phyloP scores from a whole-genome alignment of 35 echinoderm and acorn worm genomes.

The Stichopus chloronotus region DNA sequence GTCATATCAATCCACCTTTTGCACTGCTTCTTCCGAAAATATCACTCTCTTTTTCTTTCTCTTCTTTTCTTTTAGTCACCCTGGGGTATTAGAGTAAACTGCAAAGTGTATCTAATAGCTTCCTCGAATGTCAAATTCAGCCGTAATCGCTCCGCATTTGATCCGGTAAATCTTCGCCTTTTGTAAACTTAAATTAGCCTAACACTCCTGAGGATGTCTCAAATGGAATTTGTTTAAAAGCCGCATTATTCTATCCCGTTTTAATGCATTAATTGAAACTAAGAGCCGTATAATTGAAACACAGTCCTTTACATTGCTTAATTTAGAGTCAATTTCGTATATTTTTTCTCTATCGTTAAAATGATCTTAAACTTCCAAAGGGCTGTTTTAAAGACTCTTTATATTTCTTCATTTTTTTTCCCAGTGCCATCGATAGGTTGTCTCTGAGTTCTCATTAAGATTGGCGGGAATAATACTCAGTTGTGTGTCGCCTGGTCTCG shows the following conservation, averaged over 20 bases:
- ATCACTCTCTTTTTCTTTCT: background rate
- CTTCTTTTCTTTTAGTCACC: background rate
- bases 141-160: constrained; percentile 2
- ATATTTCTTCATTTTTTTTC: no score
- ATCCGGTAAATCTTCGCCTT: constrained; percentile 1
- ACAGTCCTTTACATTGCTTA: background rate
- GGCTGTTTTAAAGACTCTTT: no score
- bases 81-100: background rate
- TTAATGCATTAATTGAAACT: constrained; percentile 37
- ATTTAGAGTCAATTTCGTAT: background rate
- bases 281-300: constrained; percentile 45
- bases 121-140: background rate
- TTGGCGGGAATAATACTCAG: no score
- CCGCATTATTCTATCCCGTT: background rate
- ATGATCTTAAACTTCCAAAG: no score
- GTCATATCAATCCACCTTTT: background rate
- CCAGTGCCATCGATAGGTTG: no score
- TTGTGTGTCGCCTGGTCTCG: no score
- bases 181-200: background rate
- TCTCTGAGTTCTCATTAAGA: no score
- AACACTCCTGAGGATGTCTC: constrained; percentile 8
- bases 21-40: background rate
- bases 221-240: background rate
- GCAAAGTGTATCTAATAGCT: background rate
- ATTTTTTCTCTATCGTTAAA: no score